Conservation (phyloP, 2,888 invertebrate genomes). For the Bugulina stolonifera region DNA sequence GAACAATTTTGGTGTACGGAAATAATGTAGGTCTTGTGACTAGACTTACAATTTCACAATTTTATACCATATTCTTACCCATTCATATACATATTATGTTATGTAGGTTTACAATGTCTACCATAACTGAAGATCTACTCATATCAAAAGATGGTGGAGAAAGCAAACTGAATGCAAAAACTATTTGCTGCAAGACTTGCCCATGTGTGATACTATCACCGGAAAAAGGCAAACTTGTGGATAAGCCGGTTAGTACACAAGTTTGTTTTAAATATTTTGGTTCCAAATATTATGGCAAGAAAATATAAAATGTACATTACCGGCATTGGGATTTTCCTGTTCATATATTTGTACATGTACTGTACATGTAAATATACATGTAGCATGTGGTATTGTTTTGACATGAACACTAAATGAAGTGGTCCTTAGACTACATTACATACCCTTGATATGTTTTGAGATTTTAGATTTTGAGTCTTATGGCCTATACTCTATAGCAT, state of each 20-base stretch:
- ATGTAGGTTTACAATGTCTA: background rate
- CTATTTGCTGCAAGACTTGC: constrained; percentile 17
- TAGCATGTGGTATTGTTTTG: too few relatives aligned
- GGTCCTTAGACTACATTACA: background rate
- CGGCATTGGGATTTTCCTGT: too few relatives aligned
- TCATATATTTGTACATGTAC: too few relatives aligned
- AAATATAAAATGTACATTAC: too few relatives aligned
- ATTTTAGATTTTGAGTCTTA: background rate
- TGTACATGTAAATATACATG: too few relatives aligned
- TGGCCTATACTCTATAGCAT: background rate
- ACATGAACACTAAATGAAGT: background rate
- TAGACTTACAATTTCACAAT: too few relatives aligned
- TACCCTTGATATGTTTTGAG: background rate
- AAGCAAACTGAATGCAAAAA: background rate
- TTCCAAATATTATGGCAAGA: too few relatives aligned
- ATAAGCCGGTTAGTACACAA: constrained; percentile 4
- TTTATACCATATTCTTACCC: too few relatives aligned
- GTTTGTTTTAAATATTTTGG: too few relatives aligned
- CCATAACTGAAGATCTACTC: background rate
- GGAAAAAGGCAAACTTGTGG: background rate
- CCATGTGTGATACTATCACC: background rate
- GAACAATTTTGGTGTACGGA: too few relatives aligned
- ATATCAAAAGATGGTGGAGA: background rate
- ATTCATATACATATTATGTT: too few relatives aligned
- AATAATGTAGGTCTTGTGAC: too few relatives aligned